phyloP scores from a whole-genome alignment of 2,113 vertebrate species.

The Spea bombifrons region DNA sequence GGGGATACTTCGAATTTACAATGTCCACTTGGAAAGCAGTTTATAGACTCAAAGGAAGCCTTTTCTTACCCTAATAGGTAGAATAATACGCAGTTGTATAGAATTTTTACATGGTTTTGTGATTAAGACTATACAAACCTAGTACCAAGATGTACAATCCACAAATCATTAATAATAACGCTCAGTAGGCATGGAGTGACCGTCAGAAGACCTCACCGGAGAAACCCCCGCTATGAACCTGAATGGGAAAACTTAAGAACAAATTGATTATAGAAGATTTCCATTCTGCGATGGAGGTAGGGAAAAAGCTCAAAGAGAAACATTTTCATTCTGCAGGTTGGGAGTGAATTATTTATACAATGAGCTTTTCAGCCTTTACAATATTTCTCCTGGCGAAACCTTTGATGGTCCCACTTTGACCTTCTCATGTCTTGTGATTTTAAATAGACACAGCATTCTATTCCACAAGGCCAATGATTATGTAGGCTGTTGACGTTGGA shows the following conservation, averaged over 20 bases:
- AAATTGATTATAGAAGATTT: not conserved
- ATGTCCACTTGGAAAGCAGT: not conserved
- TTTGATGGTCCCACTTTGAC: conserved; percentile 3
- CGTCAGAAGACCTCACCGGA: not conserved
- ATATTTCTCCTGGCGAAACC: conserved; percentile 1
- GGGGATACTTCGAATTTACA: not conserved
- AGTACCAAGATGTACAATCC: not conserved
- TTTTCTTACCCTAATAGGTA: not conserved
- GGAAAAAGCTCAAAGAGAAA: not conserved
- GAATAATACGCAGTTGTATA: too few relatives aligned
- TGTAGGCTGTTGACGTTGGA: too few relatives aligned
- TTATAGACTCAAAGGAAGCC: not conserved
- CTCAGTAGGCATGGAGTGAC: not conserved
- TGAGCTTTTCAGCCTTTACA: conserved; percentile 8
- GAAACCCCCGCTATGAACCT: not conserved
- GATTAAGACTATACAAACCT: not conserved
- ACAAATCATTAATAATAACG: not conserved
- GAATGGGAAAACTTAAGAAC: conserved; percentile 7
- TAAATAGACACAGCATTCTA: too few relatives aligned
- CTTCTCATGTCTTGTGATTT: not conserved
- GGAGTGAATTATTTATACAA: conserved; percentile 24
- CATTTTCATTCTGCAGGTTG: not conserved
- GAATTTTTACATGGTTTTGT: not conserved
- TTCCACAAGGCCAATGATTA: too few relatives aligned
- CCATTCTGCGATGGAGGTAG: not conserved